Percentiles rank a stretch among this genome's conserved stretches.
phyloP scores from a whole-genome alignment of 37 sponge, comb jelly and placozoan species.

The Diacarnus erythraeanus region DNA sequence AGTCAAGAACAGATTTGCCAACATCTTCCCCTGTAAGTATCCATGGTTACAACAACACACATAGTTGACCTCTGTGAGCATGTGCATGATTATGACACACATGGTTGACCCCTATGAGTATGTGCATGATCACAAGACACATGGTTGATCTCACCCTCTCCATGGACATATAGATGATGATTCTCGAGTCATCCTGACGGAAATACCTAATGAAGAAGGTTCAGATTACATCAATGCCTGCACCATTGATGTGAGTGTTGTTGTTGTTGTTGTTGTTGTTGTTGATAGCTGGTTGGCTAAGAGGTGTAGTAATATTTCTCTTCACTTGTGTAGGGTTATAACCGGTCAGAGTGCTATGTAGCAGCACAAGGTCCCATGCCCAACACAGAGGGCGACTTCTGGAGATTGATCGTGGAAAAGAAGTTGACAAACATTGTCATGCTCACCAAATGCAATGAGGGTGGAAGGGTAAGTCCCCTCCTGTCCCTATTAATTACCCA shows the following conservation, averaged over 20 bases:
- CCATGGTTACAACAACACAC: no score
- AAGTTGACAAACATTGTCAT: conserved; percentile 56
- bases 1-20: conserved; percentile 76
- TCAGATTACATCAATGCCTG: conserved; percentile 75
- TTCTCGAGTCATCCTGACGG: conserved; percentile 40
- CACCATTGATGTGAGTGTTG: conserved; percentile 48
- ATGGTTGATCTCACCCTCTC: neutral
- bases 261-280: neutral
- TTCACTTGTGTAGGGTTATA: conserved; percentile 62
- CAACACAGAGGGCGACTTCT: conserved; percentile 58
- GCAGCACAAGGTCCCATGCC: conserved; percentile 79
- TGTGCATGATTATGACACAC: neutral
- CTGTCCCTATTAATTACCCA: neutral
- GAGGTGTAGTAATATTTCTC: neutral
- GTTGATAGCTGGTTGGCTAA: neutral
- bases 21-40: conserved; percentile 81
- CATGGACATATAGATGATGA: conserved; percentile 42
- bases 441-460: conserved; percentile 61
- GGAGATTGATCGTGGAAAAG: conserved; percentile 74
- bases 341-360: conserved; percentile 50
- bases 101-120: neutral
- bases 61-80: neutral
- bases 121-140: neutral
- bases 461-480: conserved; percentile 40
- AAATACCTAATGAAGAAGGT: conserved; percentile 31